Evolutionary conservation across 2,888 invertebrate genomes (phyloP), one percentile per base, ranked within the genome.

Genomic region (Lamellibrachia satsuma): DNA sequence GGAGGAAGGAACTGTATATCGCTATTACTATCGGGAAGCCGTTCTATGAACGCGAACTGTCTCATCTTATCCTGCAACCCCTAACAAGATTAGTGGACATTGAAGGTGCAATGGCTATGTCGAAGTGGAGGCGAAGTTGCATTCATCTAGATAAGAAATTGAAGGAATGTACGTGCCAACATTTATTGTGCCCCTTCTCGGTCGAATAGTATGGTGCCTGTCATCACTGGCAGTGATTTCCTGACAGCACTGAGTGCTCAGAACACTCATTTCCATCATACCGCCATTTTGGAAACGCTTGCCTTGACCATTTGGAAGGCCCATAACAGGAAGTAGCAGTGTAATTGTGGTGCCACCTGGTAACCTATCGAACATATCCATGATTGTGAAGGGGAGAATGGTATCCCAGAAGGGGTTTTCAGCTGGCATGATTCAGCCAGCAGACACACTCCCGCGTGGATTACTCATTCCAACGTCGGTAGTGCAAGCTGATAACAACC

Each of bases 311-410:
- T 22, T n/a, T 15, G 15, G 52, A 91, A 91, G 39, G 11, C 51
- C 7, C 15, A 52, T 1, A 52, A 52, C 9, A 52, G 39, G 92
- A 92, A 55, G 3, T 52, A 52, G 92, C 52, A 92, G 52, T 92
- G 11, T 52, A 92, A 52, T 22, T n/a, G 11, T 92, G 92, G 52
- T 15, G 52, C n/a, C 92, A 92, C 15, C 11, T 0, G 22, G 92
- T 92, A 7, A 92, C 22, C 92, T 55, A 3, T 15, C 52, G 52
- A 92, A 92, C 55, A 55, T 22, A 92, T 6, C 55, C 3, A 55
- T 92, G 15, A 92, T 52, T 52, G 52, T 92, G 52, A 92, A 92
- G 11, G 27, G 55, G 15, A 92, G 27, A 92, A 52, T 92, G 3
- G 1, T 9, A 55, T 22, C 52, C 15, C 52, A 55, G 55, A 52